These are phyloP conservation scores for Enteromius afrohamiltoni DNA, from an alignment of 2,797 vertebrate species.

Conservation along the genomic window DNA sequence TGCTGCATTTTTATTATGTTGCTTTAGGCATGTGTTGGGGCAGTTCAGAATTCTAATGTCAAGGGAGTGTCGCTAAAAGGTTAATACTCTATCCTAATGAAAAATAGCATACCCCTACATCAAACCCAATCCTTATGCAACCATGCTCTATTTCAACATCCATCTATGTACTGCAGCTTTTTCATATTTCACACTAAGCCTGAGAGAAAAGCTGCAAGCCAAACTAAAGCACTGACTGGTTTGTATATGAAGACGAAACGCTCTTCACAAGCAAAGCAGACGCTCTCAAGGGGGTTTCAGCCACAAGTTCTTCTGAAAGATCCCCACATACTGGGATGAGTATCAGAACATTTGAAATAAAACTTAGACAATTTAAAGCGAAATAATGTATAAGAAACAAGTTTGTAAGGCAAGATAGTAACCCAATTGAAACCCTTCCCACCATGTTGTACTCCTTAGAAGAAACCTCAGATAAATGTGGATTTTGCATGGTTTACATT, in stretches of 20 bases:
- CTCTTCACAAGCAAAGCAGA: slow-evolving; percentile 16
- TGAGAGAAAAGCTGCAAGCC: background rate
- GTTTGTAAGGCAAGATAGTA: slow-evolving; percentile 9
- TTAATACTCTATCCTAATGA: too few species aligned
- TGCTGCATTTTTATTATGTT: too few species aligned
- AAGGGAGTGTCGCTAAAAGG: too few species aligned
- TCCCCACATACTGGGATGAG: slow-evolving; percentile 4
- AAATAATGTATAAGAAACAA: background rate
- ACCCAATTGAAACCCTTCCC: background rate
- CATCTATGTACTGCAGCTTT: background rate
- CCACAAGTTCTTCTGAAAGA: background rate
- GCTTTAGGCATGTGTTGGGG: too few species aligned
- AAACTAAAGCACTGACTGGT: slow-evolving; percentile 23
- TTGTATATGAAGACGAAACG: slow-evolving; percentile 29
- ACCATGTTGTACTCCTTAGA: background rate
- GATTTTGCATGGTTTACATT: slow-evolving; percentile 36
- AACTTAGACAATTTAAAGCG: background rate
- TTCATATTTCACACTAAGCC: background rate
- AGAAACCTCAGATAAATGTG: background rate
- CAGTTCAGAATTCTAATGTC: too few species aligned
- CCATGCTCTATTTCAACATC: background rate
- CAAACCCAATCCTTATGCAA: background rate
- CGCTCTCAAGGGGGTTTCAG: slow-evolving; percentile 10
- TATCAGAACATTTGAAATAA: slow-evolving; percentile 5
- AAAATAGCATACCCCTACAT: too few species aligned